Conservation (phyloP, 2,888 invertebrate genomes). For the Dryobotodes eremita region DNA sequence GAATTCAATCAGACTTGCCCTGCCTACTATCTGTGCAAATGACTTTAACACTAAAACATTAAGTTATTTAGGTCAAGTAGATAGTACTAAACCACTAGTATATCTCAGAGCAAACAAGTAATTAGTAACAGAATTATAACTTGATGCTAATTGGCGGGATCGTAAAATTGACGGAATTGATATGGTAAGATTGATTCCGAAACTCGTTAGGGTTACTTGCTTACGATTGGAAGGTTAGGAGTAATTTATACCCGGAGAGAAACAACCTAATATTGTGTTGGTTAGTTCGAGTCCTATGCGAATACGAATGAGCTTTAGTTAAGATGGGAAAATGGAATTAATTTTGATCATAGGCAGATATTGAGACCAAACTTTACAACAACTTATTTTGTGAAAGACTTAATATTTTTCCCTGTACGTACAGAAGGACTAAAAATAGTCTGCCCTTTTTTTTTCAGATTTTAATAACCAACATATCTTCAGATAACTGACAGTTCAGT, state of each 20-base stretch:
- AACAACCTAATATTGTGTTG: constrained; percentile 3
- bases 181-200: constrained; percentile 52
- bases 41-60: constrained; percentile 59
- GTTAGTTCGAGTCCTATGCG: not conserved
- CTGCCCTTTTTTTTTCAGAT: not conserved
- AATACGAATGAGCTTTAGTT: not conserved
- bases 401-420: not conserved
- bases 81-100: constrained; percentile 63
- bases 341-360: no score
- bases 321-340: not conserved
- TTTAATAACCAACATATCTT: not conserved
- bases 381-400: not conserved
- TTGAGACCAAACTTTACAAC: not conserved
- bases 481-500: not conserved
- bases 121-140: constrained; percentile 75
- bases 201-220: constrained; percentile 38
- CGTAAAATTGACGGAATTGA: constrained; percentile 67
- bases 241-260: not conserved
- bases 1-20: constrained; percentile 61
- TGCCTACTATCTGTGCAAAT: constrained; percentile 64
- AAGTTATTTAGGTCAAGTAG: constrained; percentile 71
- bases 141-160: constrained; percentile 73
- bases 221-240: not conserved
- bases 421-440: no score
- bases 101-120: constrained; percentile 74